A percentile compares a stretch with the other conserved stretches of the same genome.
Conservation (phyloP, 2,797 vertebrate genomes). For the Dromococcyx pavoninus region DNA sequence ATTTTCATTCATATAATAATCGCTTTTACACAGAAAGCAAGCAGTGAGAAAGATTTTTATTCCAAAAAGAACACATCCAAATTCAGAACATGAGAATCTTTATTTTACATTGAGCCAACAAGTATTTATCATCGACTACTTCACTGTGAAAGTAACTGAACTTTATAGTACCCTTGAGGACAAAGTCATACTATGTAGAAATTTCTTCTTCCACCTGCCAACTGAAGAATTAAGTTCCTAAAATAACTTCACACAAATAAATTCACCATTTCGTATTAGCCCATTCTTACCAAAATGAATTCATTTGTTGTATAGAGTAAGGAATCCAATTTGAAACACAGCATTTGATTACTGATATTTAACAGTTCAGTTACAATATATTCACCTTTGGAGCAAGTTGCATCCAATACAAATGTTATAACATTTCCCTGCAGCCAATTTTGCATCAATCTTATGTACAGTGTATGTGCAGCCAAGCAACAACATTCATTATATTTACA, state of each 20-base stretch:
- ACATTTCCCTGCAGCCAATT: background rate
- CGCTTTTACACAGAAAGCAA: background rate
- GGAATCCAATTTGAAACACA: background rate
- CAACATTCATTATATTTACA: slow-evolving; percentile 42
- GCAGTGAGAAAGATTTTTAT: slow-evolving; percentile 67
- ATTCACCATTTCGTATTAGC: background rate
- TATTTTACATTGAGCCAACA: background rate
- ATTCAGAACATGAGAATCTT: slow-evolving; percentile 6
- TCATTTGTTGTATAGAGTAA: background rate
- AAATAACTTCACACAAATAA: background rate
- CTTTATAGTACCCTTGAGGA: background rate
- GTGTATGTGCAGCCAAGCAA: background rate
- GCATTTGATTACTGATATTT: background rate
- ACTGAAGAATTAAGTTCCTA: background rate
- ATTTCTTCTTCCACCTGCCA: background rate
- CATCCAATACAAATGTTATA: background rate
- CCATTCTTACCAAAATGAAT: background rate
- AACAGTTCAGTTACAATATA: background rate
- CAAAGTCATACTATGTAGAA: background rate
- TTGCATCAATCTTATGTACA: background rate
- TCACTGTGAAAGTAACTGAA: background rate
- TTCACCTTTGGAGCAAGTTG: background rate
- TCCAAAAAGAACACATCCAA: slow-evolving; percentile 49
- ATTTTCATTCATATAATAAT: background rate
- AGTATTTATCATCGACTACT: background rate